A percentile compares a stretch with the other conserved stretches of the same genome.
Evolutionary conservation across 2,888 invertebrate genomes (phyloP).

Genomic region (Philhelius pedissequus): DNA sequence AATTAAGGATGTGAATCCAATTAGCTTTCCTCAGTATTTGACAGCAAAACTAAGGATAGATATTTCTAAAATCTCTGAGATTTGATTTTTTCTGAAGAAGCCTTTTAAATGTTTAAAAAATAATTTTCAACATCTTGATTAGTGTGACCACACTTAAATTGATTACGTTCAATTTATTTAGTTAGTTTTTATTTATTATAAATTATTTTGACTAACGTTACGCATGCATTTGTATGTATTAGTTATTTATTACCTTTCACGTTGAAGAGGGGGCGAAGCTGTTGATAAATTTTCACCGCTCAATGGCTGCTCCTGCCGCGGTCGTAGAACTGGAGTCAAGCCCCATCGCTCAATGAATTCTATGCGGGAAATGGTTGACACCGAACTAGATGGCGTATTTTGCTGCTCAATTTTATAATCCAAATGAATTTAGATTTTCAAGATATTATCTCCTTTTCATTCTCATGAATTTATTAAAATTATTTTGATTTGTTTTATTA

Average conservation of each 20-base stretch:
- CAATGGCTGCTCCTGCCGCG: constrained; percentile 95
- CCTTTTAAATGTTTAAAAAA: no score
- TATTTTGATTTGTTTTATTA: not conserved
- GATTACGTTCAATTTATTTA: no score
- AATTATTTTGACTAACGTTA: no score
- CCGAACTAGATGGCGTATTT: constrained; percentile 76
- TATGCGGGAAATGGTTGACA: constrained; percentile 93
- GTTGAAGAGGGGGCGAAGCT: constrained; percentile 79
- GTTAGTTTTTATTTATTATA: no score
- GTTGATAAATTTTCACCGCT: constrained; percentile 80
- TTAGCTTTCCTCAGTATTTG: no score
- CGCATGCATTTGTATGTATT: not conserved
- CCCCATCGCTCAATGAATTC: constrained; percentile 98
- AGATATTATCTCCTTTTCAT: constrained; percentile 63
- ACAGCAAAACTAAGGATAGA: no score
- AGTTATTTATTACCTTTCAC: constrained; percentile 77
- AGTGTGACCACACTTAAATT: no score
- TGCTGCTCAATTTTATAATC: constrained; percentile 67
- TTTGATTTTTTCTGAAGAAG: no score
- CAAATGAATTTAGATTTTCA: constrained; percentile 45
- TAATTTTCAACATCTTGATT: no score
- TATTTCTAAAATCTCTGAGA: no score
- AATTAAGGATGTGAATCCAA: no score
- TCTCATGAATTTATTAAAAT: constrained; percentile 34
- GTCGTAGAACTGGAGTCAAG: constrained; percentile 98